phyloP scores from a whole-genome alignment of 2,888 invertebrate genomes.

The Conops quadrifasciatus region DNA sequence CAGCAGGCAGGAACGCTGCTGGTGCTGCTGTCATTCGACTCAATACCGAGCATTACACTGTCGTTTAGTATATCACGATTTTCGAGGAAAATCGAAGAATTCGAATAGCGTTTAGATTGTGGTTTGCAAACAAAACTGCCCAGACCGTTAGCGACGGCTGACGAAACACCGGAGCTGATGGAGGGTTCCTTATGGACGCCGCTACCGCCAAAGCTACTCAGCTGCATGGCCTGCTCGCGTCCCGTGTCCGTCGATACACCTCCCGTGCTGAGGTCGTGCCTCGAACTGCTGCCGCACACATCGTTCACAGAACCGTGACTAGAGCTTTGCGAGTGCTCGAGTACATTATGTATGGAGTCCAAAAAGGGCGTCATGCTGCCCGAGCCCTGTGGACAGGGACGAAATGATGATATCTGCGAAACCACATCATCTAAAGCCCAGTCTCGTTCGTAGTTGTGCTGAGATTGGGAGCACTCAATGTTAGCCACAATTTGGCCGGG shows the following conservation, averaged over 20 bases:
- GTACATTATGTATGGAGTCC: conserved; percentile 64
- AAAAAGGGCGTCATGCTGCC: conserved; percentile 66
- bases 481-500: conserved; percentile 69
- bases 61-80: conserved; percentile 66
- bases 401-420: conserved; percentile 65
- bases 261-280: conserved; percentile 62
- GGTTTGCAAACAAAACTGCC: conserved; percentile 60
- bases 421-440: conserved; percentile 65
- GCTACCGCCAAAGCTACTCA: conserved; percentile 61
- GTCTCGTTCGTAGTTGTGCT: conserved; percentile 65
- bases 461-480: conserved; percentile 69
- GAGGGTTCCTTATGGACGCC: conserved; percentile 61
- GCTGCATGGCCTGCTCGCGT: conserved; percentile 56
- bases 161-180: conserved; percentile 59
- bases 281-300: conserved; percentile 57
- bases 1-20: conserved; percentile 48
- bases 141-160: conserved; percentile 59
- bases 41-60: conserved; percentile 49
- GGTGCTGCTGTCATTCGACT: conserved; percentile 45
- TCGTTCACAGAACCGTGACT: conserved; percentile 63
- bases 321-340: conserved; percentile 61
- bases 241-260: conserved; percentile 58
- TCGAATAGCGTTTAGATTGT: conserved; percentile 61
- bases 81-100: conserved; percentile 65
- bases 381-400: conserved; percentile 65